A percentile compares a stretch with the other conserved stretches of the same genome.
Evolutionary conservation across 2,113 vertebrate genomes (phyloP).

Genomic region (Mus spicilegus): DNA sequence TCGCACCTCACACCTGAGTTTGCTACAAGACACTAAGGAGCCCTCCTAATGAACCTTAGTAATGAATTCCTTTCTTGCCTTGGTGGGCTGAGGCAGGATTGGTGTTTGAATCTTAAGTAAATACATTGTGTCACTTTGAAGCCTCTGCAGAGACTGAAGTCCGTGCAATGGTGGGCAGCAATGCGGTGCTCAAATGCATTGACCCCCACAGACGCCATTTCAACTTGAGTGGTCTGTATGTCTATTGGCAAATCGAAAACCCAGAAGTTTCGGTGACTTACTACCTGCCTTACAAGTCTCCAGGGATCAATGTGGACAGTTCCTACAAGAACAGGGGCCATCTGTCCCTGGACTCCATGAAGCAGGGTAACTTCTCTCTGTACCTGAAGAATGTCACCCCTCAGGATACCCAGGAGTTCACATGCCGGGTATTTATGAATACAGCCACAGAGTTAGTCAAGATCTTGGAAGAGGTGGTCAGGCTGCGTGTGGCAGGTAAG

Average conservation of each 20-base stretch:
- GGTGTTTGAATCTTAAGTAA: not conserved
- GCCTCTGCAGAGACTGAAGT: conserved; percentile 61
- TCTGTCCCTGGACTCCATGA: conserved; percentile 70
- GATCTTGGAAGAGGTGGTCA: conserved; percentile 36
- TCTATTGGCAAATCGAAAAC: conserved; percentile 85
- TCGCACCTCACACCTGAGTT: not conserved
- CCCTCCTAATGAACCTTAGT: not conserved
- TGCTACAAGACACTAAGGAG: too few relatives aligned
- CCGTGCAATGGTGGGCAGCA: conserved; percentile 77
- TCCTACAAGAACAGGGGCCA: conserved; percentile 80
- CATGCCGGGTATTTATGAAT: conserved; percentile 79
- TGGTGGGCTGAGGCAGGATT: not conserved
- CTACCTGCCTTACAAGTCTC: conserved; percentile 65
- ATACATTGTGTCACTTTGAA: not conserved
- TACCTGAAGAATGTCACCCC: conserved; percentile 77
- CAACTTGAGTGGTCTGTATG: conserved; percentile 21
- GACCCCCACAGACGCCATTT: not conserved
- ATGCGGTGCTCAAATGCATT: conserved; percentile 72
- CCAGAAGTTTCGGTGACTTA: conserved; percentile 61
- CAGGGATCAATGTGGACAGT: not conserved
- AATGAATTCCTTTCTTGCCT: not conserved
- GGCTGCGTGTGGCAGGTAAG: conserved; percentile 86
- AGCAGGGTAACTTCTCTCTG: conserved; percentile 82
- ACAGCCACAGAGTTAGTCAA: fast-evolving
- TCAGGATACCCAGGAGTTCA: conserved; percentile 73